These are phyloP conservation scores for Crotophaga sulcirostris DNA, from an alignment of 2,113 vertebrate genomes.

Conservation along the genomic window DNA sequence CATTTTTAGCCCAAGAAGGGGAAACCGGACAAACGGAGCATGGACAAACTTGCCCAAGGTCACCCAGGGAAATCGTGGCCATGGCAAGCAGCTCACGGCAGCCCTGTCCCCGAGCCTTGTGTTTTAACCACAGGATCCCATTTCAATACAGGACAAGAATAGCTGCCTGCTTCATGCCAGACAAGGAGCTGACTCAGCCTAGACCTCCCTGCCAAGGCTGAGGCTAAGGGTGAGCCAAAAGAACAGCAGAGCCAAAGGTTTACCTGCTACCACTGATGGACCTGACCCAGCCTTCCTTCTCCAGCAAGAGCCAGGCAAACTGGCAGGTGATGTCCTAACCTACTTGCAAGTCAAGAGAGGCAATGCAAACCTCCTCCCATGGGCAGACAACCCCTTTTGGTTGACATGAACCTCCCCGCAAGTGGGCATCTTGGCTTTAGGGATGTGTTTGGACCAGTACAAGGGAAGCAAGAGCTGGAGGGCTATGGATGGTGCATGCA, in stretches of 20 bases:
- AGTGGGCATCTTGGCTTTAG: background rate
- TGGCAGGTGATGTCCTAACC: background rate
- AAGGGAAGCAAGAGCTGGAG: background rate
- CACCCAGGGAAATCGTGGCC: background rate
- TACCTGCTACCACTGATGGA: background rate
- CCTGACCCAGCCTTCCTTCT: background rate
- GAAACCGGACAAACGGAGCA: background rate
- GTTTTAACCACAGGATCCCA: background rate
- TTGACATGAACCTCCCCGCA: background rate
- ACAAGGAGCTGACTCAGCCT: background rate
- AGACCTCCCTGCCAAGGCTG: background rate
- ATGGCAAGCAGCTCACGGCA: rapidly evolving
- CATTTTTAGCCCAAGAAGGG: background rate
- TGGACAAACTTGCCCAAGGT: background rate
- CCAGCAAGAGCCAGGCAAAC: background rate
- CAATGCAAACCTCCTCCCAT: background rate
- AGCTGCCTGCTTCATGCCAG: background rate
- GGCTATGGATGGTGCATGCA: background rate
- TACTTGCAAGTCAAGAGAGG: background rate
- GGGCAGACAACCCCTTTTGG: background rate
- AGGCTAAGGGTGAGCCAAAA: background rate
- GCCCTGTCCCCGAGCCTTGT: background rate
- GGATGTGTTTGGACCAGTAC: background rate
- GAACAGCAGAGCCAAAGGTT: background rate
- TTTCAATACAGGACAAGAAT: background rate